These are phyloP conservation scores for Pelodytes ibericus DNA, from an alignment of 2,797 vertebrate species.

Conservation along the genomic window DNA sequence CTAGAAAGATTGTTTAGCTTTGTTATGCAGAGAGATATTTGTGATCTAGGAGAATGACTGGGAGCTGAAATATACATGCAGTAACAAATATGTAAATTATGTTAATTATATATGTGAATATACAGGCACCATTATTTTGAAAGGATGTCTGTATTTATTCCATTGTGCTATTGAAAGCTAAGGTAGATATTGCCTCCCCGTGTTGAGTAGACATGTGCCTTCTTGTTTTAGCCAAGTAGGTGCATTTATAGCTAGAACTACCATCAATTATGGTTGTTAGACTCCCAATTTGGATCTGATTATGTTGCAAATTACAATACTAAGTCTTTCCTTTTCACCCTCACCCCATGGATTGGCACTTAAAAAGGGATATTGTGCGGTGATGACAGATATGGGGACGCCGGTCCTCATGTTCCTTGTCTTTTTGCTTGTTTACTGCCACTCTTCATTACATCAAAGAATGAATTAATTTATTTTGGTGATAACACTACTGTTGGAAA, in stretches of 20 bases:
- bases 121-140: too few species aligned
- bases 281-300: too few species aligned
- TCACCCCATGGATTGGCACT: conserved; percentile 58
- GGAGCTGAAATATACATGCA: too few species aligned
- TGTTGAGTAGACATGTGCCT: too few species aligned
- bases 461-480: conserved; percentile 32
- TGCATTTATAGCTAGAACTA: conserved; percentile 63
- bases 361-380: conserved; percentile 29
- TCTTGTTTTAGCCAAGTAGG: conserved; percentile 43
- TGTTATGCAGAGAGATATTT: too few species aligned
- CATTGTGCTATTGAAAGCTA: conserved; percentile 55
- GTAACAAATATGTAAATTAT: too few species aligned
- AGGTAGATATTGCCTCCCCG: not conserved
- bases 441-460: conserved; percentile 43
- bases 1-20: too few species aligned
- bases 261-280: conserved; percentile 61
- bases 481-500: conserved; percentile 18
- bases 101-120: too few species aligned
- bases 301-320: conserved; percentile 62
- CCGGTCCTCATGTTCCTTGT: conserved; percentile 14
- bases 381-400: conserved; percentile 19
- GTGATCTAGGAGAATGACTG: too few species aligned
- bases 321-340: conserved; percentile 56
- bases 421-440: conserved; percentile 24
- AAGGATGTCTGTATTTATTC: not conserved